phyloP scores from a whole-genome alignment of 2,888 invertebrate species.

The Hanleya hanleyi region DNA sequence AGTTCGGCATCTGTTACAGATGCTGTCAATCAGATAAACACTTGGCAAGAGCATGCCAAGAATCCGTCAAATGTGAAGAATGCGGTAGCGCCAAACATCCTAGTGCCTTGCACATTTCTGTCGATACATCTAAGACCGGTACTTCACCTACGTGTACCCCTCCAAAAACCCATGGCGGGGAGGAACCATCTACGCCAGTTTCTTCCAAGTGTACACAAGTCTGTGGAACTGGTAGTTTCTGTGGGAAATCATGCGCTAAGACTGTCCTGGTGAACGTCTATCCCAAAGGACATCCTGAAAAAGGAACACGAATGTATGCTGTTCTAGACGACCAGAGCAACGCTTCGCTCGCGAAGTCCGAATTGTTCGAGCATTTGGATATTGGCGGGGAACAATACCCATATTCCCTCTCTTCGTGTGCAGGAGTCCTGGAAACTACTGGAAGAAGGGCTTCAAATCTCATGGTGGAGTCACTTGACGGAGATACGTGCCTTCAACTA shows the following conservation, averaged over 20 bases:
- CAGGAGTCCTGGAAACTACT: conserved; percentile 14
- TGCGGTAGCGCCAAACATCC: conserved; percentile 2
- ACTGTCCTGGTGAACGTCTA: conserved; percentile 31
- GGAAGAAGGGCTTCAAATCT: conserved; percentile 23
- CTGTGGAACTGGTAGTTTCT: conserved; percentile 22
- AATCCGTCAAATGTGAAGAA: neutral
- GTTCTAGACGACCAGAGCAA: conserved; percentile 43
- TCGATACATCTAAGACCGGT: too few relatives aligned
- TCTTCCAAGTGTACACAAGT: conserved; percentile 30
- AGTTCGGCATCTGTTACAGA: conserved; percentile 26
- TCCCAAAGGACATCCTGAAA: conserved; percentile 20
- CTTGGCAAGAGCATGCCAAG: neutral
- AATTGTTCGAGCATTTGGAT: conserved; percentile 32
- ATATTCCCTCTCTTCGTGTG: conserved; percentile 33
- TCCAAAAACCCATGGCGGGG: neutral
- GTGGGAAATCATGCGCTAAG: conserved; percentile 40
- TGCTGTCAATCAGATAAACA: conserved; percentile 19
- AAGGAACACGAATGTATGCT: conserved; percentile 21
- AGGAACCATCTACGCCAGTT: too few relatives aligned
- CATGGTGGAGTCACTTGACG: conserved; percentile 27
- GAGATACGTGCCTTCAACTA: conserved; percentile 4
- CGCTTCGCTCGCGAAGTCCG: conserved; percentile 22
- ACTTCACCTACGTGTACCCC: neutral
- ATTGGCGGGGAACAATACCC: neutral
- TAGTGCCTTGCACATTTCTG: neutral